These are phyloP conservation scores for Sanderia malayensis DNA, from an alignment of 30 jellyfish, hydroid and myxozoan genomes.

Conservation along the genomic window DNA sequence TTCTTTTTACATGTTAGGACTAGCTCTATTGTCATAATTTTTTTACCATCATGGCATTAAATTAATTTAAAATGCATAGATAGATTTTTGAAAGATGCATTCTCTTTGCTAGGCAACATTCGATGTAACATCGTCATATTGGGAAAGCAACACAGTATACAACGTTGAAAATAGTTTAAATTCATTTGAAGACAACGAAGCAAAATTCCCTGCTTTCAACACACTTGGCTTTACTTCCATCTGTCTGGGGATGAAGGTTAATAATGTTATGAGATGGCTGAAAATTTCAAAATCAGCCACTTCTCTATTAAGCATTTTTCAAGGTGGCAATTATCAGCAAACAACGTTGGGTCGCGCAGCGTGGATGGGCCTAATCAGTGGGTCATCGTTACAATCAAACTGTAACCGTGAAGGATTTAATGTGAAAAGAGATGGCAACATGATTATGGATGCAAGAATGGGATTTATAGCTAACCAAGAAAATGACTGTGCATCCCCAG, in stretches of 20 bases:
- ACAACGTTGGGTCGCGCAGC: constrained; percentile 19
- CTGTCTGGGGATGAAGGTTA: constrained; percentile 31
- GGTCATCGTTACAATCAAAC: constrained; percentile 3
- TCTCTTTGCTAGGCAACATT: constrained; percentile 39
- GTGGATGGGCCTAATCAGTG: constrained; percentile 25
- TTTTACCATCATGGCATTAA: neutral
- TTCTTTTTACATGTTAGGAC: neutral
- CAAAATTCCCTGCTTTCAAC: constrained; percentile 49
- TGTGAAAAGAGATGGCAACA: neutral
- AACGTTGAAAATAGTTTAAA: constrained; percentile 24
- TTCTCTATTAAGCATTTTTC: constrained; percentile 23
- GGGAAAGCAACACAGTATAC: constrained; percentile 25
- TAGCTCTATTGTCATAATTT: neutral
- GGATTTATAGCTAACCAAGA: constrained; percentile 28
- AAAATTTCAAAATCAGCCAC: constrained; percentile 3
- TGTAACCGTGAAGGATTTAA: constrained; percentile 47
- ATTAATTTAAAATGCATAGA: neutral
- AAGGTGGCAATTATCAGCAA: constrained; percentile 8
- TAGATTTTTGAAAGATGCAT: neutral
- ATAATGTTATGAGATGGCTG: constrained; percentile 12
- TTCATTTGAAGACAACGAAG: constrained; percentile 33
- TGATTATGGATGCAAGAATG: neutral
- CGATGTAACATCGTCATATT: neutral
- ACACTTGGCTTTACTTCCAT: constrained; percentile 11
- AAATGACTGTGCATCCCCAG: constrained; percentile 25